Evolutionary conservation across 2,113 vertebrate genomes (phyloP).

Genomic region (Baryphthengus martii): DNA sequence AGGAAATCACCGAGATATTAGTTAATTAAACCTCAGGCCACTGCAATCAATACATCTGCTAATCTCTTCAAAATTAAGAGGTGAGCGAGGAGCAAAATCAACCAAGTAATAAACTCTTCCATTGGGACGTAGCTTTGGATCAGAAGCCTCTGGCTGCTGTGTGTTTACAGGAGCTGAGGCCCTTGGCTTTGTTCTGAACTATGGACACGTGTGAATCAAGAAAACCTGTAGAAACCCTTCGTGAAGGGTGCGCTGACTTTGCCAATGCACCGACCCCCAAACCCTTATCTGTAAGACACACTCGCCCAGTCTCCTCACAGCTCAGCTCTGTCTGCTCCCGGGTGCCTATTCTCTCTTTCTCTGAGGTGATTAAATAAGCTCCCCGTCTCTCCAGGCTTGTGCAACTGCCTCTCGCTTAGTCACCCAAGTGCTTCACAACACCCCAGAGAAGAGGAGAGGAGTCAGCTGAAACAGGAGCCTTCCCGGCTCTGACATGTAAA

Average conservation of each 20-base stretch:
- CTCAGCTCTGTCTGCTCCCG: slow-evolving; percentile 12
- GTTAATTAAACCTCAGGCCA: neutral
- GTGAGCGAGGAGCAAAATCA: neutral
- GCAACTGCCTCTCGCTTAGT: slow-evolving; percentile 52
- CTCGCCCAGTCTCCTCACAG: neutral
- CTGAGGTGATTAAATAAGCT: slow-evolving; percentile 46
- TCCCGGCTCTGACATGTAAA: slow-evolving; percentile 65
- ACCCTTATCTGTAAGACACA: neutral
- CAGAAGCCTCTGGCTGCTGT: neutral
- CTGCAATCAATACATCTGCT: neutral
- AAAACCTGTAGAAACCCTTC: neutral
- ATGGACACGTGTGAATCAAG: neutral
- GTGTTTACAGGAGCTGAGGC: neutral
- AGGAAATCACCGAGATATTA: neutral
- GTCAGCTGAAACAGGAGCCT: slow-evolving; percentile 62
- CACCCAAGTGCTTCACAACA: slow-evolving; percentile 34
- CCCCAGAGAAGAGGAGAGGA: slow-evolving; percentile 52
- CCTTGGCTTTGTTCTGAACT: neutral
- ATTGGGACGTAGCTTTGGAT: neutral
- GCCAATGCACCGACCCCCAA: neutral
- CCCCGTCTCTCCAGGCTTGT: slow-evolving; percentile 38
- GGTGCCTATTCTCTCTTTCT: slow-evolving; percentile 37
- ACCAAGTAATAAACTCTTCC: neutral
- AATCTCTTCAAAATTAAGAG: neutral
- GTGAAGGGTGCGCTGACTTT: neutral